Base-by-base conservation (phyloP, 1,140 invertebrate genomes). In the Drosophila melanogaster region DNA sequence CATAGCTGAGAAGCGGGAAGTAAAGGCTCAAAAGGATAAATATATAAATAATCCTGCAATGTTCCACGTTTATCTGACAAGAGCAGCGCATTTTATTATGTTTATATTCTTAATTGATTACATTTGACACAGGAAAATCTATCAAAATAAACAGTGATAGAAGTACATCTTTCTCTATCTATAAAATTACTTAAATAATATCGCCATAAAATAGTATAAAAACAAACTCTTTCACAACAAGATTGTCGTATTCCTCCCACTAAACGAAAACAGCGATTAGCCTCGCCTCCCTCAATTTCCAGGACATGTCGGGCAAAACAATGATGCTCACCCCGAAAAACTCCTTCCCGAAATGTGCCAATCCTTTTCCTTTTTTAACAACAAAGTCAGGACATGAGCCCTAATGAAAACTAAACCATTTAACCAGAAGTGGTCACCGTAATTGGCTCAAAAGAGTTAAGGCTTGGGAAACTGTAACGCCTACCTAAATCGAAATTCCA, bases 361-460 rank as follows among this genome's bases (percentile, higher is more conserved):
- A 37, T 56, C 37, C 50, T 61, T 72, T 41, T 53, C 6, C 19
- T 26, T 30, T 59, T 76, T 79, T 43, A 57, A 77, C 76, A 69
- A 65, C 60, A 87, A 86, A 86, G 83, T 87, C 79, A 87, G 57
- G 64, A 14, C 37, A 51, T 49, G 38, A 50, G 46, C 47, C 61
- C 35, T 66, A 76, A 77, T 77, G 73, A 77, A 77, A 77, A 55
- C 62, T 77, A 60, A 77, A 77, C 72, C 61, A 77, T 89, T 87
- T 87, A 87, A 77, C 72, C 66, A 87, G 83, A 87, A 87, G 80
- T 84, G 72, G 84, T 80, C 72, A 66, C 35, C 67, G 55, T 87
- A 89, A 87, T 87, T 89, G 84, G 62, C 56, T 59, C 65, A 87
- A 89, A 86, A 89, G 83, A 87, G 83, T 86, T 87, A 89, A 86